These are phyloP conservation scores for Riparia riparia DNA, from an alignment of 2,113 vertebrate genomes.

Conservation along the genomic window DNA sequence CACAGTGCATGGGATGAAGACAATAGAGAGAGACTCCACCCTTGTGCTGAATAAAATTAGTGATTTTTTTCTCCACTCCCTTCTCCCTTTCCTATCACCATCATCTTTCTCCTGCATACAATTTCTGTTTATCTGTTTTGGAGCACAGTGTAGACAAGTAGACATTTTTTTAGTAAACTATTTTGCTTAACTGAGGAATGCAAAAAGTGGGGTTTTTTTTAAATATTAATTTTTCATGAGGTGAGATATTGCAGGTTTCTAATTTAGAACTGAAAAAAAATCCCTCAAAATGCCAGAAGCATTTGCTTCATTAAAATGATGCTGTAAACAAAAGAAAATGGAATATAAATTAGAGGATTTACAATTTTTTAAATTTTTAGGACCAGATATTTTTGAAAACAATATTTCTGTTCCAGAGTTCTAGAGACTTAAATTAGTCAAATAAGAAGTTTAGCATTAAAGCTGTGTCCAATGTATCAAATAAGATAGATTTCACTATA, in stretches of 20 bases:
- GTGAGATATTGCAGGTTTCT: background rate
- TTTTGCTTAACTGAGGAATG: background rate
- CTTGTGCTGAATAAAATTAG: background rate
- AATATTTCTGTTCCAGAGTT: background rate
- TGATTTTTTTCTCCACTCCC: background rate
- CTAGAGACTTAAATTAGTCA: background rate
- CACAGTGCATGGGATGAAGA: background rate
- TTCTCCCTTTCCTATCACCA: background rate
- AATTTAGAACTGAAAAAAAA: background rate
- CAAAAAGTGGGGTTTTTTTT: background rate
- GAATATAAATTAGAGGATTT: background rate
- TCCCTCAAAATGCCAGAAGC: rapidly evolving
- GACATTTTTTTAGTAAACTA: background rate
- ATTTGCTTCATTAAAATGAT: background rate
- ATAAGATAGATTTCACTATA: background rate
- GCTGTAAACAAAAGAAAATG: background rate
- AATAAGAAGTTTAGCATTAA: background rate
- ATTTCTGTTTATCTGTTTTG: background rate
- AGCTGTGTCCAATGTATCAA: background rate
- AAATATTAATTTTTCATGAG: background rate
- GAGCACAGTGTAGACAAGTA: background rate
- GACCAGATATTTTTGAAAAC: rapidly evolving
- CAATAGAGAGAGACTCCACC: background rate
- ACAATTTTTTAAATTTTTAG: background rate
- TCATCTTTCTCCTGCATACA: background rate